A percentile compares a stretch with the other conserved stretches of the same genome.
Conservation (phyloP, 2,888 invertebrate species). For the Sarcophaga caerulescens region DNA sequence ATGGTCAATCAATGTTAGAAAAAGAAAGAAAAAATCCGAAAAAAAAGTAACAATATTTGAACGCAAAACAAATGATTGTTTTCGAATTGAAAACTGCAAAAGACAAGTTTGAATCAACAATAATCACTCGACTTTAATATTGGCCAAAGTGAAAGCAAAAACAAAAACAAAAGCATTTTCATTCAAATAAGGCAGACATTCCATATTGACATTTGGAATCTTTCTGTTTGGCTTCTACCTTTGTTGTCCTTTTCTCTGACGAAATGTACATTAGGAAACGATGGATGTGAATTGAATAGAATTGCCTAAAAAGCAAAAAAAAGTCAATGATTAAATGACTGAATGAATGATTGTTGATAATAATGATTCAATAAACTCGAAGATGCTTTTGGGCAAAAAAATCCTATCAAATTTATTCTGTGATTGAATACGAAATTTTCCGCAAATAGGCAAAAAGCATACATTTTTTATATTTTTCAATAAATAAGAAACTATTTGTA, state of each 20-base stretch:
- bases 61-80: not conserved
- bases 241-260: not conserved
- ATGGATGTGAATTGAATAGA: not conserved
- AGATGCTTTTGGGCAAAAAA: not conserved
- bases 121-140: slow-evolving; percentile 9
- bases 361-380: not conserved
- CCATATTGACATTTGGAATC: slow-evolving; percentile 34
- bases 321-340: not conserved
- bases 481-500: no score
- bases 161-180: not conserved
- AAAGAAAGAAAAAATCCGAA: not conserved
- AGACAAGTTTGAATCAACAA: not conserved
- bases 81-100: slow-evolving; percentile 15
- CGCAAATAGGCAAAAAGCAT: slow-evolving; percentile 1
- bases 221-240: slow-evolving; percentile 5
- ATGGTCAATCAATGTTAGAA: slow-evolving; percentile 42
- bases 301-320: not conserved
- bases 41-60: not conserved
- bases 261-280: not conserved
- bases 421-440: not conserved
- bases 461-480: no score
- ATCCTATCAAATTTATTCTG: slow-evolving; percentile 15
- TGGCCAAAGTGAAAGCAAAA: slow-evolving; percentile 4
- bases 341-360: not conserved
- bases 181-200: not conserved